Evolutionary conservation across 1,140 invertebrate genomes (phyloP).

Genomic region (Yoshiicerus persimilis): DNA sequence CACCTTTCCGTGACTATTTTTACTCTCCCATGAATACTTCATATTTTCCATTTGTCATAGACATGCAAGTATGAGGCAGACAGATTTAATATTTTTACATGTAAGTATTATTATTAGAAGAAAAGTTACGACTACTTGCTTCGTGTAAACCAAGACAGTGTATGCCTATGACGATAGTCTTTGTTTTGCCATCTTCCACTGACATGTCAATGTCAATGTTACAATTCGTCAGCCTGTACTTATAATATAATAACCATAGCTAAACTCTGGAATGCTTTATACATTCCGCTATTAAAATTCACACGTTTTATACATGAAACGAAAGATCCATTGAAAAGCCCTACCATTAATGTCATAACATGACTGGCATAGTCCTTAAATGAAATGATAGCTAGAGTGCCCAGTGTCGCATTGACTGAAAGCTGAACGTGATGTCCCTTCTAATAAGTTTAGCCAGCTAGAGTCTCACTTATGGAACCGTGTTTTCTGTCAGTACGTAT

Average conservation of each 20-base stretch:
- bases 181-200: too few species aligned
- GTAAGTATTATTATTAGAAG: neutral
- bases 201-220: too few species aligned
- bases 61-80: neutral
- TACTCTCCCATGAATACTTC: slow-evolving; percentile 25
- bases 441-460: too few species aligned
- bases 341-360: neutral
- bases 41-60: slow-evolving; percentile 18
- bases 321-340: neutral
- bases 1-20: neutral
- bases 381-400: too few species aligned
- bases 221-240: too few species aligned
- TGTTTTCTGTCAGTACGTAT: too few species aligned
- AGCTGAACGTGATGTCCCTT: too few species aligned
- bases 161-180: too few species aligned
- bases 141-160: too few species aligned
- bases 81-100: neutral
- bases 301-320: neutral
- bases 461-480: too few species aligned
- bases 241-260: too few species aligned
- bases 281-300: neutral
- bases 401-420: too few species aligned
- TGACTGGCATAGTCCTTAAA: neutral
- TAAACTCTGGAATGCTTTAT: neutral
- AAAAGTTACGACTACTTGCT: neutral